Evolutionary conservation across 64 coral and sea anemone species (phyloP).

Genomic region (Montipora foliosa): DNA sequence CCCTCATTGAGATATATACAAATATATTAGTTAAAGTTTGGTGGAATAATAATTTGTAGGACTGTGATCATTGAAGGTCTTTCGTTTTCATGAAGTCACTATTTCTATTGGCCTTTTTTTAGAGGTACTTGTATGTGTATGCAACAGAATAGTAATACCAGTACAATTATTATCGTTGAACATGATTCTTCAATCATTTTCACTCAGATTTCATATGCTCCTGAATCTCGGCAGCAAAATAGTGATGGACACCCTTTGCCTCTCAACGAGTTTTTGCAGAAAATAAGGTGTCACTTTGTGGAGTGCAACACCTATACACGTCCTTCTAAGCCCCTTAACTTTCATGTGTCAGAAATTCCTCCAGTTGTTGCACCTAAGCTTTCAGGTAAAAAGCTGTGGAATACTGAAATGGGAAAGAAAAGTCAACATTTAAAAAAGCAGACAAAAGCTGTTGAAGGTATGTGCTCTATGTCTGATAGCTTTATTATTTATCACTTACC

Average conservation of each 20-base stretch:
- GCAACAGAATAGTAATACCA: neutral
- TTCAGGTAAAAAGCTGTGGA: neutral
- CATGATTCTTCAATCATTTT: neutral
- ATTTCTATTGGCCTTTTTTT: neutral
- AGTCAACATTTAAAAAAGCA: slow-evolving; percentile 1
- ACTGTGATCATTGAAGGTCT: neutral
- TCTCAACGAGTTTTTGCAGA: neutral
- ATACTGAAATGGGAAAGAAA: slow-evolving; percentile 15
- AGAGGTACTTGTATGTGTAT: neutral
- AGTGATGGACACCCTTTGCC: neutral
- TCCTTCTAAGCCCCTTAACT: neutral
- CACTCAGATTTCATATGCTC: neutral
- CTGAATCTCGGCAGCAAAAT: neutral
- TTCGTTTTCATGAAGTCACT: neutral
- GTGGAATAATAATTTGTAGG: too few species aligned
- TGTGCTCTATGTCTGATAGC: neutral
- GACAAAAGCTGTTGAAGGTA: slow-evolving; percentile 2
- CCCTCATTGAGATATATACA: neutral
- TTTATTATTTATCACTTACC: slow-evolving; percentile 86
- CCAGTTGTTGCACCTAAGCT: slow-evolving; percentile 12
- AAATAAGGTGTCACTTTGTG: neutral
- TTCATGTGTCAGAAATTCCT: neutral
- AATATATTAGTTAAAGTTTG: neutral
- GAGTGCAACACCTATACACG: neutral
- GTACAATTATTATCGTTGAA: neutral